Evolutionary conservation across 2,888 invertebrate species (phyloP).

Genomic region (Andrena bucephala): DNA sequence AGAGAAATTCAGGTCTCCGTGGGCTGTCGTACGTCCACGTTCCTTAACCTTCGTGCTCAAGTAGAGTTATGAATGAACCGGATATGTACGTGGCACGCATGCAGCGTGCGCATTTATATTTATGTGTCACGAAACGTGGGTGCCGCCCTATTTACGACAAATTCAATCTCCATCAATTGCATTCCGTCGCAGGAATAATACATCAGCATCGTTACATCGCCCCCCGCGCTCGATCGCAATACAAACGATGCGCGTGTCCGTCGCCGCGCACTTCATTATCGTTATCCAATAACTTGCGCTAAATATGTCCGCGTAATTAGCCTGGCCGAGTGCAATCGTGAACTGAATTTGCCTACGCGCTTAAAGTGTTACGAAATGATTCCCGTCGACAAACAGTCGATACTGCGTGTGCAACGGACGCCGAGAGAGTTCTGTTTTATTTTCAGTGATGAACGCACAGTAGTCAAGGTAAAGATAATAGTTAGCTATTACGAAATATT

Average conservation of each 20-base stretch:
- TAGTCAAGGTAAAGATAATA: background rate
- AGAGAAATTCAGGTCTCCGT: conserved; percentile 5
- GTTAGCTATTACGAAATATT: too few species aligned
- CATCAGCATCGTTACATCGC: conserved; percentile 26
- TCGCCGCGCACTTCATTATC: conserved; percentile 51
- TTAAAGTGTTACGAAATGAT: conserved; percentile 21
- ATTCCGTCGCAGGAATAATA: conserved; percentile 18
- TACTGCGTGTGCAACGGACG: background rate
- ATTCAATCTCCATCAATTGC: conserved; percentile 34
- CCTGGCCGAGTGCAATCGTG: conserved; percentile 2
- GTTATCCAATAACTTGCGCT: conserved; percentile 57
- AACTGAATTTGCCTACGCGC: conserved; percentile 29
- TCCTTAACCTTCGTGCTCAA: conserved; percentile 18
- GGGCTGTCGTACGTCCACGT: background rate
- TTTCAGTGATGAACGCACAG: background rate
- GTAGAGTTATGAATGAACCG: conserved; percentile 43
- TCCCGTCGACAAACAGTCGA: background rate
- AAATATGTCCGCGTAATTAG: conserved; percentile 49
- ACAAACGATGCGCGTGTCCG: conserved; percentile 18
- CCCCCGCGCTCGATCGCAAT: conserved; percentile 23
- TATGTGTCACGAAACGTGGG: conserved; percentile 32
- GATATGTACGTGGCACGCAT: background rate
- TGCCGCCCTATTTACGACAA: conserved; percentile 34
- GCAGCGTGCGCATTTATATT: conserved; percentile 26
- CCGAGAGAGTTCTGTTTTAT: background rate